phyloP scores from a whole-genome alignment of 1,140 invertebrate genomes.

The Phortica variegata region DNA sequence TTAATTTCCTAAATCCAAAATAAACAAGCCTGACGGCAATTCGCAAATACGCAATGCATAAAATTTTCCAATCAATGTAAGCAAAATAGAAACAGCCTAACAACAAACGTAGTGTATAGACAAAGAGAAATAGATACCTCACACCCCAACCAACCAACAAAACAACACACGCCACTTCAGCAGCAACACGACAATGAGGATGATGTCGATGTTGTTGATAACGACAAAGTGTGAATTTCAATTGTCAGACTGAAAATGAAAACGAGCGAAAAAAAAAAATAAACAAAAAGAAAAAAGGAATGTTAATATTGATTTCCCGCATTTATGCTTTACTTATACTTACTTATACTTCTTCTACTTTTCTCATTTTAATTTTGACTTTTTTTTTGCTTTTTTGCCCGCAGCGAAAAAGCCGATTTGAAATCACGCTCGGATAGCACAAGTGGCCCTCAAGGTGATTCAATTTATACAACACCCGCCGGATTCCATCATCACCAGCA shows the following conservation, averaged over 20 bases:
- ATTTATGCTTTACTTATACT: constrained; percentile 29
- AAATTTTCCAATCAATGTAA: constrained; percentile 44
- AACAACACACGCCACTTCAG: constrained; percentile 1
- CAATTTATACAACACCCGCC: constrained; percentile 56
- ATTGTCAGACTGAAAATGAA: not conserved
- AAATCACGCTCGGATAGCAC: constrained; percentile 58
- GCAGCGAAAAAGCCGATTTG: constrained; percentile 57
- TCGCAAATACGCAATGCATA: constrained; percentile 23
- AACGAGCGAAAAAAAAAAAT: not conserved
- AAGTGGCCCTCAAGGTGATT: constrained; percentile 56
- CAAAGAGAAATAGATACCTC: not conserved
- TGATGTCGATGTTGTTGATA: too few relatives aligned
- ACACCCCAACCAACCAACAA: not conserved
- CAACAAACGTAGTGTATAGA: too few relatives aligned
- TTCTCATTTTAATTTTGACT: constrained; percentile 5
- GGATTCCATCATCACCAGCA: constrained; percentile 56
- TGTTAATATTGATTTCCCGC: not conserved
- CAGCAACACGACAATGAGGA: constrained; percentile 16
- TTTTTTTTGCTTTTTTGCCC: constrained; percentile 24
- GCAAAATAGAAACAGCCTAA: constrained; percentile 11
- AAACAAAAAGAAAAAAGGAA: too few relatives aligned
- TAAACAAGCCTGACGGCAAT: constrained; percentile 26
- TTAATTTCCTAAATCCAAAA: constrained; percentile 33
- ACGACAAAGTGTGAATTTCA: too few relatives aligned
- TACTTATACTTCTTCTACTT: constrained; percentile 5